Evolutionary conservation across 2,113 vertebrate species (phyloP), one percentile per base, ranked within the genome.

Genomic region (Mugil cephalus): DNA sequence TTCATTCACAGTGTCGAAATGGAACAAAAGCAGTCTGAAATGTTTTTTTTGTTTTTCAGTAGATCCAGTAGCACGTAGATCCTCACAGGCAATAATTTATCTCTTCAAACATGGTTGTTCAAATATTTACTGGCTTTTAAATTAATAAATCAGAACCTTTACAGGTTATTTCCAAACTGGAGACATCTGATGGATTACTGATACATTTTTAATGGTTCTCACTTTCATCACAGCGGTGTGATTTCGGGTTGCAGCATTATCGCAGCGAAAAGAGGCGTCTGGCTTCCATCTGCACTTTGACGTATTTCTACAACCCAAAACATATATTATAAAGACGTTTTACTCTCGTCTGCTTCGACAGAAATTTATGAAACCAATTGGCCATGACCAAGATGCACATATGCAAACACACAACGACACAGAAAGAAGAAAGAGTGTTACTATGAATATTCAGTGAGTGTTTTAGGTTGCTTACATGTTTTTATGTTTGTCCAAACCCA

Each of bases 241-340:
- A 42, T 66, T 73, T 61, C 36, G 24, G 24, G 50, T 60, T 59
- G 60, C 55, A 15, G 65, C 17, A 18, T 72, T 80, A 72, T 55
- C 70, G 47, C 67, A 60, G 52, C 34, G 51, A 77, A 60, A 73
- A 64, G 56, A 69, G 70, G 8, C 71, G 61, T 62, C 81, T 75
- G 80, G 77, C 72, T 80, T 35, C 82, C 87, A 82, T 83, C 60
- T 87, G 82, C 69, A 40, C 55, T 79, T 74, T 51, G 60, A 55
- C 74, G 64, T 66, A 24, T 70, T 79, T 55, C 88, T 88, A 80
- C 52, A 78, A 83, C 66, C 85, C 34, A 85, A 80, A 78, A 74
- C 71, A 83, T 42, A 74, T 83, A 82, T 83, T 60, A 64, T 45
- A 34, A 74, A 79, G 36, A 48, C 59, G 53, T 77, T 74, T 52